A percentile compares a stretch with the other conserved stretches of the same genome.
phyloP scores from a whole-genome alignment of 2,797 vertebrate genomes.

The Crax fasciolata region DNA sequence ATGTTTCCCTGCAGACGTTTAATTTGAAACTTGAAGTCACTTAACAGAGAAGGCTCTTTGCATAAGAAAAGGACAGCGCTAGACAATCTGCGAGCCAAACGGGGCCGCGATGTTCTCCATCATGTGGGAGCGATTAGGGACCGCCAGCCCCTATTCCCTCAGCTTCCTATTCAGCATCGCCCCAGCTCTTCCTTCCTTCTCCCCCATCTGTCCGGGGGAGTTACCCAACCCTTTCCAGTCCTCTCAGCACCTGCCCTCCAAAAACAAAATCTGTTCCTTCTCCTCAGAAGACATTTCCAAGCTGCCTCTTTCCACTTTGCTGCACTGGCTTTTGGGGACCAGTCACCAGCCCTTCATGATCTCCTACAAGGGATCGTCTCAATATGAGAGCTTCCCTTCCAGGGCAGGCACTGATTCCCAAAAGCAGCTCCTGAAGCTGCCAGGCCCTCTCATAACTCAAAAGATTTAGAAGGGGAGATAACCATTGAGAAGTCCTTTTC shows the following conservation, averaged over 20 bases:
- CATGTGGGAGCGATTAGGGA: background rate
- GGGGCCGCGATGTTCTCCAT: fast-evolving
- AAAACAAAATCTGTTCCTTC: background rate
- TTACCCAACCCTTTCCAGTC: background rate
- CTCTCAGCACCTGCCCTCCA: fast-evolving
- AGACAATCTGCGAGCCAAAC: background rate
- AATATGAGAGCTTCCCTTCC: background rate
- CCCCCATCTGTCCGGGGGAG: background rate
- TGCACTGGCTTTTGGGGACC: background rate
- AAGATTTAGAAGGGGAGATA: background rate
- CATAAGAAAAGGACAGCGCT: fast-evolving
- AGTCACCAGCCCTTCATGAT: background rate
- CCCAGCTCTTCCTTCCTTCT: background rate
- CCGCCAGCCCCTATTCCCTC: background rate
- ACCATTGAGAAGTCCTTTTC: background rate
- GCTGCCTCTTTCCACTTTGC: background rate
- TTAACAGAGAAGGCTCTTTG: background rate
- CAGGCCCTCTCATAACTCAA: background rate
- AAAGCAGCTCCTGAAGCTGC: background rate
- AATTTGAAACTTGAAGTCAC: background rate
- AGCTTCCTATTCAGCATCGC: background rate
- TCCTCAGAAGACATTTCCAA: background rate
- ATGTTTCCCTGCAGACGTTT: background rate
- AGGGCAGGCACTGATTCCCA: background rate
- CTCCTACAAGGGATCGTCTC: background rate